Evolutionary conservation across 2,888 invertebrate genomes (phyloP), one percentile per base, ranked within the genome.

Genomic region (Dexiosoma caninum): DNA sequence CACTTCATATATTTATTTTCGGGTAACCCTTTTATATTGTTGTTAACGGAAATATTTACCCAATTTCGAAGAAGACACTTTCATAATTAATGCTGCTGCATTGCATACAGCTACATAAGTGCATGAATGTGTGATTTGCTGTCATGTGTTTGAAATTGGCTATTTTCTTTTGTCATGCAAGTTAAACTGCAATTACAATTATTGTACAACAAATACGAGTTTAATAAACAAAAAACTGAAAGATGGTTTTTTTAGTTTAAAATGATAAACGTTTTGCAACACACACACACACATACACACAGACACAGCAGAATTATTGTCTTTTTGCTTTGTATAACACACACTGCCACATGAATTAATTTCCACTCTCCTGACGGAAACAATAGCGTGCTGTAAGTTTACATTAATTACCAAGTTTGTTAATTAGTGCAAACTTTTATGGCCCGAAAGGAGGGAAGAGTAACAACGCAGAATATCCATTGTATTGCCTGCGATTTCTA

Each of bases 321-420:
- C 14, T 59, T 57, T 57, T 42, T 19, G n/a, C n/a, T n/a, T n/a
- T 30, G 21, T 49, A 32, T 23, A 59, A 37, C 21, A 16, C 2
- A 32, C 44, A 16, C 19, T 8, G 8, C 5, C 35, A 55, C 6
- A 51, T 30, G 46, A 21, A 53, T 51, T 37, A 49, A 49, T 59
- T 57, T 46, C 19, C 19, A 6, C 3, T 53, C 2, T 10, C 14
- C n/a, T 40, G 59, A 64, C 32, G 44, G 23, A 9, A 57, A 57
- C 19, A 74, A 37, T 21, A 14, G 9, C 32, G 23, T 37, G 21
- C 12, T 62, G 23, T 46, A 44, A 37, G 64, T 74, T 74, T 37
- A 62, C 72, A 77, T 81, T 72, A 77, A 81, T 81, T 81, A 77
- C 49, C 72, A 72, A 81, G 49, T 72, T 72, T 72, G 81, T 72